phyloP scores from a whole-genome alignment of 2,797 vertebrate species.

The Channa striata region DNA sequence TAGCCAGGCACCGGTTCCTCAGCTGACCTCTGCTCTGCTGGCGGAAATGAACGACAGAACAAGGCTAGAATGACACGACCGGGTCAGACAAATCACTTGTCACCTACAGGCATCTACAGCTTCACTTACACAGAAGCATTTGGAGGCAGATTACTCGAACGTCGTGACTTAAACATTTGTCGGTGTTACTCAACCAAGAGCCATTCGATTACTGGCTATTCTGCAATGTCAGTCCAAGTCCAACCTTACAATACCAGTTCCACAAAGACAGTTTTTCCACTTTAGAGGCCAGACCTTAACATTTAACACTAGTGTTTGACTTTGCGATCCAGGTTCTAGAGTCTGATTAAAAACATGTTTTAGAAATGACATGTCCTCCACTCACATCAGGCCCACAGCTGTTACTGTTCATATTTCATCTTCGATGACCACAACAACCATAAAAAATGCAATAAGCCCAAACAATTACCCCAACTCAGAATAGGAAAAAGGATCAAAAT shows the following conservation, averaged over 20 bases:
- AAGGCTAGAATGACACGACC: conserved; percentile 52
- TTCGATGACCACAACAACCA: neutral
- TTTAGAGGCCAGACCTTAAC: too few relatives aligned
- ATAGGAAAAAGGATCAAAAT: too few relatives aligned
- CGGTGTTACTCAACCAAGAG: neutral
- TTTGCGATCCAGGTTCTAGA: neutral
- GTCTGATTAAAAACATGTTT: neutral
- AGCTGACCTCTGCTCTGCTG: conserved; percentile 46
- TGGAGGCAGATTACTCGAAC: neutral
- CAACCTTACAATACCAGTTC: neutral
- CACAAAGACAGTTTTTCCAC: too few relatives aligned
- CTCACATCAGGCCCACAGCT: too few relatives aligned
- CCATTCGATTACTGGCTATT: too few relatives aligned
- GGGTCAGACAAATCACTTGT: conserved; percentile 23
- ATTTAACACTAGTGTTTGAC: too few relatives aligned
- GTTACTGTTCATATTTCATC: neutral
- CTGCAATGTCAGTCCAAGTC: too few relatives aligned
- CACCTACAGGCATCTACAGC: neutral
- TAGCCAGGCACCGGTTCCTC: neutral
- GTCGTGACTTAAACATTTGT: neutral
- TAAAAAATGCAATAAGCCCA: too few relatives aligned
- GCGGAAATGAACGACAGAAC: conserved; percentile 18
- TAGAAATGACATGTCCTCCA: too few relatives aligned
- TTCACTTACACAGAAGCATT: neutral
- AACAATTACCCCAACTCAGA: too few relatives aligned